Conservation (phyloP, 2,113 vertebrate species). For the Alethe diademata region DNA sequence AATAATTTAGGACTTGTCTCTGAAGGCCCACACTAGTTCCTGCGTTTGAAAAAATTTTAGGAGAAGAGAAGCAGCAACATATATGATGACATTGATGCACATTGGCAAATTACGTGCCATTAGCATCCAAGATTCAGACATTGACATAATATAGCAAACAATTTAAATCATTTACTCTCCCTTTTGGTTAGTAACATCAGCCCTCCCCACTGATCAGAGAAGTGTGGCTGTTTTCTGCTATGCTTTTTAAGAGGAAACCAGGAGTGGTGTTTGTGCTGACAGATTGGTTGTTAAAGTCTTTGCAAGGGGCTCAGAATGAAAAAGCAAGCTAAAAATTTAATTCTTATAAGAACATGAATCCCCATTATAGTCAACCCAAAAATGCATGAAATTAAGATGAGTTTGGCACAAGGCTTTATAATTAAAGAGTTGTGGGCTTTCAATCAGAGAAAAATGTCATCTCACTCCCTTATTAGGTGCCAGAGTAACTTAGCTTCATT, state of each 20-base stretch:
- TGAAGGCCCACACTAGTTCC: not conserved
- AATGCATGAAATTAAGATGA: slow-evolving; percentile 33
- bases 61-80: not conserved
- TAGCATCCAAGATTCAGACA: not conserved
- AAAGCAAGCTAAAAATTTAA: slow-evolving; percentile 4
- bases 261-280: not conserved
- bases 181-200: not conserved
- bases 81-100: not conserved
- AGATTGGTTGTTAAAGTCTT: not conserved
- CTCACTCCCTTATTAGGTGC: slow-evolving; percentile 28
- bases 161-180: not conserved
- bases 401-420: slow-evolving; percentile 31
- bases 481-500: slow-evolving; percentile 59
- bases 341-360: slow-evolving; percentile 16
- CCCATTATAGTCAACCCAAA: not conserved
- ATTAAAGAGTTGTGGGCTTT: slow-evolving; percentile 41
- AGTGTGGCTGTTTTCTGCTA: not conserved
- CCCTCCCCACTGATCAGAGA: not conserved
- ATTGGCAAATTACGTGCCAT: not conserved
- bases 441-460: slow-evolving; percentile 21
- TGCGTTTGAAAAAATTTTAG: not conserved
- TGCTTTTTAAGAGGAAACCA: not conserved
- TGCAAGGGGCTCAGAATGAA: not conserved
- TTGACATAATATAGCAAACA: not conserved
- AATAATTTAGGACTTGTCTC: not conserved